Base-by-base conservation (phyloP, 2,888 invertebrate species). In the Rhabditophanes sp. region DNA sequence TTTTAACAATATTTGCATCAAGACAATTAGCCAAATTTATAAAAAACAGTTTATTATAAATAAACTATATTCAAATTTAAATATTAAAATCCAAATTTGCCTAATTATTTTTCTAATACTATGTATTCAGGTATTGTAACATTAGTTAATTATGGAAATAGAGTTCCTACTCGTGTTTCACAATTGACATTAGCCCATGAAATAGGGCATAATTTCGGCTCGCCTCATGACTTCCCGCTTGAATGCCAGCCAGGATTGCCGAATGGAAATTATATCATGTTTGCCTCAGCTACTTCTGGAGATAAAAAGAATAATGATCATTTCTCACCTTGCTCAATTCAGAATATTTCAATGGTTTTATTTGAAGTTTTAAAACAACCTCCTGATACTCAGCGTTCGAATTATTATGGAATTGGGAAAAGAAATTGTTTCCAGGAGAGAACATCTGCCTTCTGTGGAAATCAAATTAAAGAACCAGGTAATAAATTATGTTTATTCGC, bases 91-190 rank as follows among this genome's bases (percentile, higher is more conserved):
- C n/a, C n/a, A n/a, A n/a, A n/a, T n/a, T n/a, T n/a, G n/a, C n/a
- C n/a, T n/a, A n/a, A n/a, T n/a, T n/a, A n/a, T n/a, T n/a, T n/a
- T n/a, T n/a, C n/a, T n/a, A n/a, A n/a, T n/a, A n/a, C n/a, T n/a
- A n/a, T n/a, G n/a, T n/a, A n/a, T n/a, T n/a, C n/a, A n/a, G n/a
- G 93, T 39, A 90, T 96, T 64, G 90, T 96, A 44, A 96, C 93
- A 1, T 84, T 93, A 67, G 85, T 93, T 44, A 96, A 96, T 72
- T 96, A 96, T 71, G 88, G 88, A 67, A 57, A 57, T 29, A 73
- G 85, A 22, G 93, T 96, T 35, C 88, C 93, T 36, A 84, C 88
- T 0, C 84, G 88, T 70, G 93, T 96, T 16, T 90, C 90, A 21
- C 88, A 93, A 67, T 71, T 93, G 41, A 96, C 93, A 1, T 72